Percentiles rank a stretch among this genome's conserved stretches.
Evolutionary conservation across 2,797 vertebrate species (phyloP).

Genomic region (Sebastes vulpes): DNA sequence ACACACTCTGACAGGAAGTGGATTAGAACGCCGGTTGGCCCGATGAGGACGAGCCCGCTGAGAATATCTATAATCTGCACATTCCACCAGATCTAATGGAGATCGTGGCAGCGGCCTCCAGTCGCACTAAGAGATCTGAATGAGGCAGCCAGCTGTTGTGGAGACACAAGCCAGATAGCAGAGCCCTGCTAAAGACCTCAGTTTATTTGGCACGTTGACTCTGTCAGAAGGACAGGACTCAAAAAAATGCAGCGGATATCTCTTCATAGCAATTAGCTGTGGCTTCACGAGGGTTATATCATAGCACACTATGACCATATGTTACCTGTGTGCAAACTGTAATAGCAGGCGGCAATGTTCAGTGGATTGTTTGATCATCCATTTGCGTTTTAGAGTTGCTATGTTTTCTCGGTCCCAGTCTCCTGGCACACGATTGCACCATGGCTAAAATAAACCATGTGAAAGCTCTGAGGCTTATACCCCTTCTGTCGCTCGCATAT

Average conservation of each 20-base stretch:
- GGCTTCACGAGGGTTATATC: background rate
- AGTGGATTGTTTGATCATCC: constrained; percentile 39
- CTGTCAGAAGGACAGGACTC: background rate
- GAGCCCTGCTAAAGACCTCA: constrained; percentile 6
- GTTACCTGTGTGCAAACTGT: constrained; percentile 29
- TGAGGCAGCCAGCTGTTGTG: constrained; percentile 57
- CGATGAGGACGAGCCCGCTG: constrained; percentile 47
- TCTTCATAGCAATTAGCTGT: constrained; percentile 5
- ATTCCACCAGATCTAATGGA: constrained; percentile 52
- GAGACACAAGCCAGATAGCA: constrained; percentile 14
- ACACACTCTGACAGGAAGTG: constrained; percentile 64
- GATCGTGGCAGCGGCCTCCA: constrained; percentile 32
- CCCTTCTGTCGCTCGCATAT: constrained; percentile 73
- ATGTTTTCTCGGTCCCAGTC: constrained; percentile 44
- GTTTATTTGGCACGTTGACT: background rate
- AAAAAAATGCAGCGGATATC: background rate
- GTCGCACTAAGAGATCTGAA: constrained; percentile 35
- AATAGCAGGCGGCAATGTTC: background rate
- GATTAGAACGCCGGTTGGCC: constrained; percentile 55
- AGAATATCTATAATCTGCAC: constrained; percentile 64
- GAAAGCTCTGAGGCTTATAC: constrained; percentile 67
- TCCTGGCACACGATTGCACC: constrained; percentile 41
- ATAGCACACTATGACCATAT: constrained; percentile 23
- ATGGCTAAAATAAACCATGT: constrained; percentile 60
- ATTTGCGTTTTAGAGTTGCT: constrained; percentile 59